Base-by-base conservation (phyloP, 2,888 invertebrate genomes). In the Mayetiola destructor region DNA sequence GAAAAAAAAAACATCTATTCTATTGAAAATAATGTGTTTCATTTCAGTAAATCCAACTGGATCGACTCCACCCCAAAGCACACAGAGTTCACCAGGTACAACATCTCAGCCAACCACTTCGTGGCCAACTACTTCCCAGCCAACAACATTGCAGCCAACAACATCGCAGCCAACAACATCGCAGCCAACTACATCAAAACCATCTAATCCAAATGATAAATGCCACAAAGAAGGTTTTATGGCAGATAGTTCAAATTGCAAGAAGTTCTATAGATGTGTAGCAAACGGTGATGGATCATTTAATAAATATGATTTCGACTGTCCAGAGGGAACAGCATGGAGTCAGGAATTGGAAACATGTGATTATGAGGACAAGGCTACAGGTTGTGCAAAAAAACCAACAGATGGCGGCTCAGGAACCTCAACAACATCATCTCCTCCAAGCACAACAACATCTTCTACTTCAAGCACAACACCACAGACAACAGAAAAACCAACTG, bases 261-360 rank as follows among this genome's bases (percentile, higher is more conserved):
- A 68, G 58, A 79, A 77, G 61, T 80, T 80, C 66, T 78, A 78
- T 60, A 73, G 79, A 48, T 80, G 80, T 61, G 73, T 73, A 1
- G 69, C 71, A 54, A 69, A 72, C 56, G 73, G 74, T 1, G 62
- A 64, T 12, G 70, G 68, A n/a, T 71, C 69, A 1, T 77, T 67
- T 61, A 71, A 65, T 20, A 73, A 71, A 32, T 75, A 76, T 60
- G 75, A 76, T 52, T 80, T 77, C 63, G 70, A 66, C 10, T 80
- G 80, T 62, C 76, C 75, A 1, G 70, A 71, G 14, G 78, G 77
- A 57, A 80, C 80, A 0, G 76, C 77, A 8, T 80, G 79, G 79
- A 78, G 79, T 66, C 74, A 76, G 60, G 71, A 76, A 20, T 69
- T 75, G 56, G 73, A 76, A 61, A 73, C 74, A 1, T 82, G 82